These are phyloP conservation scores for Rotaria socialis DNA, from an alignment of 2,888 invertebrate species.

Conservation along the genomic window DNA sequence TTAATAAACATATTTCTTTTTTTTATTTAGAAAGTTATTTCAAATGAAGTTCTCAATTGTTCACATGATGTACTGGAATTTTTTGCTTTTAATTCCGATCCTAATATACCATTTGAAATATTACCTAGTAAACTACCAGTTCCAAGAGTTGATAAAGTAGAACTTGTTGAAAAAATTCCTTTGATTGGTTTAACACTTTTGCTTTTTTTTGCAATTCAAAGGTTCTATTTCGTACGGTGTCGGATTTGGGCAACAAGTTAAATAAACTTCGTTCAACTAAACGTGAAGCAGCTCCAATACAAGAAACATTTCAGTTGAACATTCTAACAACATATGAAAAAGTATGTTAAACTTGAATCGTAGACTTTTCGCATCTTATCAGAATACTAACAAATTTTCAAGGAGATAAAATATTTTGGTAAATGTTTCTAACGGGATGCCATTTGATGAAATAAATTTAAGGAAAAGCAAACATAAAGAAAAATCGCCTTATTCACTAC, in stretches of 20 bases:
- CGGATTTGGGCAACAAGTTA: neutral
- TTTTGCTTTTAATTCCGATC: conserved; percentile 5
- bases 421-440: no score
- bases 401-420: no score
- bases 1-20: neutral
- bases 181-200: no score
- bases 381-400: no score
- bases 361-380: no score
- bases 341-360: neutral
- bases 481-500: no score
- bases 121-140: neutral
- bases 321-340: neutral
- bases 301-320: conserved; percentile 17
- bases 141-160: conserved; percentile 21
- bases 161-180: no score
- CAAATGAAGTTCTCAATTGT: conserved; percentile 8
- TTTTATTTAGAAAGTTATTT: neutral
- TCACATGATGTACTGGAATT: conserved; percentile 32
- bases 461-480: no score
- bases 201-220: neutral
- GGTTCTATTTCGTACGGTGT: neutral
- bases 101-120: neutral
- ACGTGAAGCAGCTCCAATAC: neutral
- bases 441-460: no score
- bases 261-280: neutral